Percentiles rank a stretch among this genome's conserved stretches.
phyloP scores from a whole-genome alignment of 2,888 invertebrate genomes.

The Tillus elongatus region DNA sequence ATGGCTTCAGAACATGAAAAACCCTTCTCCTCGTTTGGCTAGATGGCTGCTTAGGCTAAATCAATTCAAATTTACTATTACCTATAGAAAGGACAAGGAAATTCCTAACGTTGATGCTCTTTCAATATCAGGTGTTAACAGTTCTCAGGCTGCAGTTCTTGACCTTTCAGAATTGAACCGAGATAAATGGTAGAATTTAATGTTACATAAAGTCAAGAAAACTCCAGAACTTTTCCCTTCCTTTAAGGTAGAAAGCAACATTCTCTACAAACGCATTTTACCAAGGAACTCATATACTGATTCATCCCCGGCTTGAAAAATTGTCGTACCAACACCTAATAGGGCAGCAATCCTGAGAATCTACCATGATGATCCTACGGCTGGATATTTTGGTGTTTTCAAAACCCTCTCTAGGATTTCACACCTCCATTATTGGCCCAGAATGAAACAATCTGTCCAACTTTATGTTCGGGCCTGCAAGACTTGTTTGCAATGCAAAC shows the following conservation, averaged over 20 bases:
- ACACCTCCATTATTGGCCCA: too few relatives aligned
- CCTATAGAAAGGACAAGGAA: neutral
- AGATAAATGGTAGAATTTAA: neutral
- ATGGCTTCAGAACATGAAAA: neutral
- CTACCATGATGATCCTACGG: too few relatives aligned
- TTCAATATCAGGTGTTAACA: neutral
- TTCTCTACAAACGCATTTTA: neutral
- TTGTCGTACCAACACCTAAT: too few relatives aligned
- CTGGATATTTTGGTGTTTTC: too few relatives aligned
- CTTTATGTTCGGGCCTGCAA: too few relatives aligned
- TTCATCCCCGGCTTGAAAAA: too few relatives aligned
- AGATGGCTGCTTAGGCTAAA: neutral
- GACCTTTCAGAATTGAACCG: neutral
- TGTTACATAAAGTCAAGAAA: neutral
- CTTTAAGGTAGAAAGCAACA: neutral
- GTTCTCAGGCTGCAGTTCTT: neutral
- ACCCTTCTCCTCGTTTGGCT: slow-evolving; percentile 1
- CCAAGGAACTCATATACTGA: too few relatives aligned
- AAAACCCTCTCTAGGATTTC: too few relatives aligned
- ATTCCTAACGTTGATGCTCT: neutral
- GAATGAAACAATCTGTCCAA: too few relatives aligned
- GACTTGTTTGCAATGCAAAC: too few relatives aligned
- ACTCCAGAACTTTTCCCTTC: neutral
- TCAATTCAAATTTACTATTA: neutral
- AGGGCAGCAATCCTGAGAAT: too few relatives aligned